Conservation (phyloP, 1,140 invertebrate genomes). For the Rhynchophorus ferrugineus region DNA sequence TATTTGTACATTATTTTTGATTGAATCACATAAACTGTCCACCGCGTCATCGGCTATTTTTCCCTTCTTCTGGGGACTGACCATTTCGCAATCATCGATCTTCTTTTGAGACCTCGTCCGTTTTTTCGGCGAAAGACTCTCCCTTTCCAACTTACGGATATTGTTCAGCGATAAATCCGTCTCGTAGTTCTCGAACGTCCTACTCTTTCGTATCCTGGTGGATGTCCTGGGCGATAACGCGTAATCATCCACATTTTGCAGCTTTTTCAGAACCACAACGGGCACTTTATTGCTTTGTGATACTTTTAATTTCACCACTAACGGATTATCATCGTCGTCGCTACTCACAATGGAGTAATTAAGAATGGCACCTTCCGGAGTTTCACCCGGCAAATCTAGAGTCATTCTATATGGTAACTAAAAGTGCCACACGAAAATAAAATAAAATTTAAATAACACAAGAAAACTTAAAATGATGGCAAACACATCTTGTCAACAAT, state of each 20-base stretch:
- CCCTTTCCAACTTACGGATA: neutral
- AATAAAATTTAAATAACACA: too few relatives aligned
- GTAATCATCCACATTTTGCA: conserved; percentile 3
- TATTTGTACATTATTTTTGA: neutral
- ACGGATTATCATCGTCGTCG: conserved; percentile 16
- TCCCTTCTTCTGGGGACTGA: conserved; percentile 9
- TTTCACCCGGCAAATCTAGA: conserved; percentile 5
- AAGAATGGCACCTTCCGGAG: conserved; percentile 10
- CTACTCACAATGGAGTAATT: conserved; percentile 19
- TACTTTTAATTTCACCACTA: conserved; percentile 15
- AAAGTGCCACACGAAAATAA: too few relatives aligned
- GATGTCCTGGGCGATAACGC: neutral
- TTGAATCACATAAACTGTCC: conserved; percentile 3
- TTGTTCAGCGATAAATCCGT: neutral
- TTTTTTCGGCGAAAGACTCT: conserved; percentile 3
- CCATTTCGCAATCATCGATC: neutral
- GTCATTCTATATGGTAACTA: conserved; percentile 3
- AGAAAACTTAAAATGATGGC: conserved; percentile 1
- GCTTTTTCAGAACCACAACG: conserved; percentile 1
- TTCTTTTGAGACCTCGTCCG: neutral
- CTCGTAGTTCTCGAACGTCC: conserved; percentile 1
- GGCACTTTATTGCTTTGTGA: conserved; percentile 1
- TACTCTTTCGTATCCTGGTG: neutral
- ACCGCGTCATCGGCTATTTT: conserved; percentile 3
- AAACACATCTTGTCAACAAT: too few relatives aligned